Base-by-base conservation (phyloP, 1,140 invertebrate genomes). In the Limonius californicus region DNA sequence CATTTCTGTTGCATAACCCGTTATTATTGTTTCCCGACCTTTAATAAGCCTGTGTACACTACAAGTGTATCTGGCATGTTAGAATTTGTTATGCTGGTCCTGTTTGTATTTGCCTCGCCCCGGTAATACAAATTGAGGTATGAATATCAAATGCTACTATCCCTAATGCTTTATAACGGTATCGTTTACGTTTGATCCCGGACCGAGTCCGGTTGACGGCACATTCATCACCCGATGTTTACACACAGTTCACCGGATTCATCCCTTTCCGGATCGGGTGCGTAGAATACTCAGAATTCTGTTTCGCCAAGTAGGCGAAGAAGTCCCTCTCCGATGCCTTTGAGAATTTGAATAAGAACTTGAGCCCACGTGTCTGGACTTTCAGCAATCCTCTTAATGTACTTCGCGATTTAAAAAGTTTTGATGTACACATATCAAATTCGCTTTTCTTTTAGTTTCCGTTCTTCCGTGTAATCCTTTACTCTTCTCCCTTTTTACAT, bases 341-440 rank as follows among this genome's bases (percentile, higher is more conserved):
- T 50, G 16, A 50, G 20, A 50, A 50, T 50, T 50, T 50, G 16
- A 50, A 50, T 50, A 50, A 50, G 45, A 50, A 45, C 42, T 18
- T n/a, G n/a, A 45, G n/a, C 42, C 14, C 42, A 18, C 16, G 16
- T 45, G 42, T n/a, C 42, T 27, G 23, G 23, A 27, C 23, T 27
- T 27, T 27, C 23, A 9, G 23, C 23, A 27, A 27, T 27, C 23
- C 23, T 27, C 23, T 27, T 27, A 27, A 27, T 27, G 23, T 27
- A 27, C 23, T 27, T 27, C 9, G 23, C 23, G 9, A 27, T 27
- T 27, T 27, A 9, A 27, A 27, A 27, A 27, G 23, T 27, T 27
- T 27, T 27, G 23, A 27, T 27, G 23, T 27, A n/a, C n/a, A n/a
- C n/a, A n/a, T n/a, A n/a, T n/a, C n/a, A n/a, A n/a, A n/a, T n/a